A percentile compares a stretch with the other conserved stretches of the same genome.
Evolutionary conservation across 2,888 invertebrate genomes (phyloP).

Genomic region (Rhimphoctona megacephalus): DNA sequence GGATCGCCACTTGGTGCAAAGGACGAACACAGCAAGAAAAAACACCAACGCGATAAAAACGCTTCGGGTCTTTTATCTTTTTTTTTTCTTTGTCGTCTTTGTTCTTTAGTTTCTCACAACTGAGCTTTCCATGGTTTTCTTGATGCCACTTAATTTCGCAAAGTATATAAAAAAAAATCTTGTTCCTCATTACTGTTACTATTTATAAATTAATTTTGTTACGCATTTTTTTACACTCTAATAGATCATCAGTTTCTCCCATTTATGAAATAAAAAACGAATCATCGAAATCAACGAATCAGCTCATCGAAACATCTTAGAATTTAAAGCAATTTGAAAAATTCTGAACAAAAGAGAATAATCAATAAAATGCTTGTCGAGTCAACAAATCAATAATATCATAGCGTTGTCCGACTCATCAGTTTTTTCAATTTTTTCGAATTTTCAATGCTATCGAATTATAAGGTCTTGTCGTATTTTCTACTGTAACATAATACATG

Average conservation of each 20-base stretch:
- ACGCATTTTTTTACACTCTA: background rate
- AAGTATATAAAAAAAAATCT: background rate
- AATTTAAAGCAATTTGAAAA: background rate
- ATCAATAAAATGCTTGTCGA: background rate
- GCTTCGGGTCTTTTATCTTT: background rate
- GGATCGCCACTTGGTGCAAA: background rate
- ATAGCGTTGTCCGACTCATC: background rate
- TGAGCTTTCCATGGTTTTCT: conserved; percentile 14
- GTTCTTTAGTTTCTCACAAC: background rate
- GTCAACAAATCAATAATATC: background rate
- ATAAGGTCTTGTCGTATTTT: background rate
- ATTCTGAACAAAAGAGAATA: background rate
- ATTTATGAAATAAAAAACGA: no score
- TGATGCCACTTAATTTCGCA: background rate
- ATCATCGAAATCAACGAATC: no score
- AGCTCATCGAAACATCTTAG: background rate
- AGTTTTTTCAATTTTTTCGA: background rate
- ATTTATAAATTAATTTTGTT: background rate
- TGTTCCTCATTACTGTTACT: background rate
- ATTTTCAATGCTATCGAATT: background rate
- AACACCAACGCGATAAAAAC: conserved; percentile 18
- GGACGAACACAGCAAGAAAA: background rate
- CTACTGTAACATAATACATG: background rate
- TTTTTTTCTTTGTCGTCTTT: background rate
- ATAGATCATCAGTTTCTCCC: background rate